These are phyloP conservation scores for Drosophila suboccidentalis DNA, from an alignment of 2,888 invertebrate genomes.

Conservation along the genomic window DNA sequence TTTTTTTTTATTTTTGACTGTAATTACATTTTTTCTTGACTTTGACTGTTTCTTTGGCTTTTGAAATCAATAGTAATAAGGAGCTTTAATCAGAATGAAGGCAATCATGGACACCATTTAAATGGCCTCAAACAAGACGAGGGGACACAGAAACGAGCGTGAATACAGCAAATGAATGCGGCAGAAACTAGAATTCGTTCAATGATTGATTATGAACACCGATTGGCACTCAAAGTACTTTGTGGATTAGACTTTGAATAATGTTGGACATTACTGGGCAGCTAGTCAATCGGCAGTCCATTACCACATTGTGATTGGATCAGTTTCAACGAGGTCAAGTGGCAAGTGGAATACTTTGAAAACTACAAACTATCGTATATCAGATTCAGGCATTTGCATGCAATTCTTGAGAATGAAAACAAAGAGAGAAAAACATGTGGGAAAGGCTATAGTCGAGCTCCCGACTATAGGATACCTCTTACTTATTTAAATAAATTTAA, in stretches of 20 bases:
- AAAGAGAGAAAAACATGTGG: too few relatives aligned
- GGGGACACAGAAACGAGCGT: not conserved
- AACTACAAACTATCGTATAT: not conserved
- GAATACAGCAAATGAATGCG: conserved; percentile 13
- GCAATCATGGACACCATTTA: not conserved
- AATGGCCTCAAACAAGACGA: conserved; percentile 5
- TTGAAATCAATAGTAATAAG: not conserved
- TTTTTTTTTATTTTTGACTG: too few relatives aligned
- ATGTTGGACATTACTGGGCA: conserved; percentile 18
- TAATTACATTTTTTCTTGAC: too few relatives aligned
- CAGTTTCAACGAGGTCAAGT: conserved; percentile 6
- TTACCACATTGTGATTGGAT: conserved; percentile 9
- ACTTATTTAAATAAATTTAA: too few relatives aligned
- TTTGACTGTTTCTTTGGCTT: not conserved
- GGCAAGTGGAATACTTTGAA: conserved; percentile 1
- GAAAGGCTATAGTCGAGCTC: too few relatives aligned
- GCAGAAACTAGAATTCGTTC: conserved; percentile 24
- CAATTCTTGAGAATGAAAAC: not conserved
- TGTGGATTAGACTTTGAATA: conserved; percentile 33
- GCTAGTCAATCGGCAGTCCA: conserved; percentile 6
- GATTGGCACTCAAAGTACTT: conserved; percentile 63
- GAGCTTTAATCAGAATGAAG: not conserved
- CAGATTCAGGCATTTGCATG: not conserved
- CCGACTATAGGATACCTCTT: too few relatives aligned
- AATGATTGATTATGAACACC: conserved; percentile 75